Evolutionary conservation across 2,113 vertebrate genomes (phyloP), one percentile per base, ranked within the genome.

Genomic region (Salvelinus alpinus): DNA sequence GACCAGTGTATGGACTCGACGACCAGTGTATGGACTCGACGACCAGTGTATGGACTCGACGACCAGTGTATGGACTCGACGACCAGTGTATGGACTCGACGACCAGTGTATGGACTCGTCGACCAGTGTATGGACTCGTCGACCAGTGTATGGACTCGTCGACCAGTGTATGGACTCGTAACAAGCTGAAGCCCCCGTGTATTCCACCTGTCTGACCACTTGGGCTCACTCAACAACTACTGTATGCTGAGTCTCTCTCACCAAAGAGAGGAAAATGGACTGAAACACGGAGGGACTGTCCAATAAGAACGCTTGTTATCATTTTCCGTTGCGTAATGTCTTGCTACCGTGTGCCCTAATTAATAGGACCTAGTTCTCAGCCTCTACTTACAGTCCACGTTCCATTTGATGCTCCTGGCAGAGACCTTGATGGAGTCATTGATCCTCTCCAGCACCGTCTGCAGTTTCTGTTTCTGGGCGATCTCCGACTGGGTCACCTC

Each of bases 401-500:
- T 97, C 98, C 98, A 99, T 71, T 94, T 95, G 73, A 96, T 95
- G 31, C 87, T 92, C 93, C 97, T 95, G 90, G 96, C 93, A 0
- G 96, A 95, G 34, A 97, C 95, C 74, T 96, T 95, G 34, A 99
- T 94, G 1, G 96, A 90, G n/a, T 97, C 95, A 0, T 96, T 96
- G 81, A 99, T 96, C 2, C 96, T 93, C 66, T 98, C 97, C 79
- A 99, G 83, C 2, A 99, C 97, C 0, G 96, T 98, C 91, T 97
- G 97, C 81, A 99, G 83, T 88, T 99, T 99, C 86, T 98, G 98
- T 4, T 97, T 99, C 93, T 99, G 98, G 47, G 95, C 97, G 12
- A 96, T 94, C 82, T 99, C 97, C 0, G 98, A 99, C 64, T 99
- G 98, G 0, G 97, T 99, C 89, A 99, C 97, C 91, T 99, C 98